A percentile compares a stretch with the other conserved stretches of the same genome.
These are phyloP conservation scores for Cottoperca gobio DNA, from an alignment of 2,797 vertebrate species.

Conservation along the genomic window DNA sequence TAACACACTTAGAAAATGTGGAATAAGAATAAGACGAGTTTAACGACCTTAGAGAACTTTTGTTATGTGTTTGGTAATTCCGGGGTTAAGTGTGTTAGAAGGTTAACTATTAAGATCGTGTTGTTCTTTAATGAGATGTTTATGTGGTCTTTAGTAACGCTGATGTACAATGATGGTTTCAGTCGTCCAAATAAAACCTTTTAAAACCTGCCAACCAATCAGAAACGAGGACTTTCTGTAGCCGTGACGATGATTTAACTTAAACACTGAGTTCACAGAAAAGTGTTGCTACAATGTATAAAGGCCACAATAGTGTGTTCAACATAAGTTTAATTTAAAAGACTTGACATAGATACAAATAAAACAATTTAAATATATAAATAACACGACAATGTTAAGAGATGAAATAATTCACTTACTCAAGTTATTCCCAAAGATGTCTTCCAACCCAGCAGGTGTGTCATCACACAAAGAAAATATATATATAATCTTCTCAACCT, in stretches of 20 bases:
- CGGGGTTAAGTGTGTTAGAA: background rate
- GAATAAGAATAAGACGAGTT: too few species aligned
- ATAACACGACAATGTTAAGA: background rate
- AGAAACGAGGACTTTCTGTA: background rate
- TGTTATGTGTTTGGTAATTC: too few species aligned
- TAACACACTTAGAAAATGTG: too few species aligned
- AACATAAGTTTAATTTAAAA: too few species aligned
- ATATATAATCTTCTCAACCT: background rate
- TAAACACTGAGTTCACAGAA: background rate
- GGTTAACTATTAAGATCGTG: background rate
- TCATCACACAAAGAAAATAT: too few species aligned
- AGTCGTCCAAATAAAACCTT: background rate
- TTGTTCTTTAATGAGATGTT: too few species aligned
- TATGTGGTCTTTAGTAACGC: too few species aligned
- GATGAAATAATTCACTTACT: background rate
- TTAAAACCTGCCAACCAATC: background rate
- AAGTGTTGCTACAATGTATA: background rate
- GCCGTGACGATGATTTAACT: background rate
- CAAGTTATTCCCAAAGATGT: too few species aligned
- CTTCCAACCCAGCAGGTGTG: background rate
- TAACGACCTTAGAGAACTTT: too few species aligned
- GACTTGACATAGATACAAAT: fast-evolving
- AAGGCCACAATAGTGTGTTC: background rate
- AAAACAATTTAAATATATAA: background rate
- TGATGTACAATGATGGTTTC: too few species aligned